Conservation (phyloP, 2,888 invertebrate genomes). For the Ormia ochracea region DNA sequence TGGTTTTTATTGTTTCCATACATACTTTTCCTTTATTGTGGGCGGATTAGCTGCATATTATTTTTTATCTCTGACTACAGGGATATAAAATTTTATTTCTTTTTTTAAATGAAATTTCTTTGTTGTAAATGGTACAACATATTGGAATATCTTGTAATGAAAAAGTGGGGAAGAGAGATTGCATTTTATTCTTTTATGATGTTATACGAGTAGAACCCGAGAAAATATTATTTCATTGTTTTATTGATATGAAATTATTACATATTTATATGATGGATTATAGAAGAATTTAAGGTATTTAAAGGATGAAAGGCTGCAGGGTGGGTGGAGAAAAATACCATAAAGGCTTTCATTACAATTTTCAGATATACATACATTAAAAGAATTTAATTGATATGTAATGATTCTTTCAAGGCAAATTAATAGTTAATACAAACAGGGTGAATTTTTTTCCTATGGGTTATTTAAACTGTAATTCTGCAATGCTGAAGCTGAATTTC, state of each 20-base stretch:
- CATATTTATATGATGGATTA: slow-evolving; percentile 48
- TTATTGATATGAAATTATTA: slow-evolving; percentile 61
- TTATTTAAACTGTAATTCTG: too few species aligned
- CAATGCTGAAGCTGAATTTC: too few species aligned
- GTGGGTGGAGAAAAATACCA: not conserved
- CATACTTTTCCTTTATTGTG: slow-evolving; percentile 52
- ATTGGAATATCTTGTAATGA: not conserved
- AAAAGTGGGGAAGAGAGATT: not conserved
- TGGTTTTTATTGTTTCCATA: slow-evolving; percentile 22
- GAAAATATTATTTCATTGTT: slow-evolving; percentile 53
- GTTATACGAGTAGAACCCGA: not conserved
- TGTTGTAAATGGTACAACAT: slow-evolving; percentile 4
- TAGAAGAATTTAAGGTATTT: slow-evolving; percentile 57
- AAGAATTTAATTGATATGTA: not conserved
- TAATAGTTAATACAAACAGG: too few species aligned
- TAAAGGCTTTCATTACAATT: not conserved
- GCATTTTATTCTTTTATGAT: slow-evolving; percentile 31
- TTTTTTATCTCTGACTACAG: slow-evolving; percentile 41
- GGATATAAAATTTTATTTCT: not conserved
- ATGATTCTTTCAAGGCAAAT: too few species aligned
- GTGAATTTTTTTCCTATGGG: too few species aligned
- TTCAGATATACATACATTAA: too few species aligned
- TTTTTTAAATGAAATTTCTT: slow-evolving; percentile 10
- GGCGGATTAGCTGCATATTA: slow-evolving; percentile 60
- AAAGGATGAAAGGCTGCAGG: slow-evolving; percentile 1